A percentile compares a stretch with the other conserved stretches of the same genome.
These are phyloP conservation scores for Theonella swinhoei DNA, from an alignment of 37 sponge, comb jelly and placozoan species.

Conservation along the genomic window DNA sequence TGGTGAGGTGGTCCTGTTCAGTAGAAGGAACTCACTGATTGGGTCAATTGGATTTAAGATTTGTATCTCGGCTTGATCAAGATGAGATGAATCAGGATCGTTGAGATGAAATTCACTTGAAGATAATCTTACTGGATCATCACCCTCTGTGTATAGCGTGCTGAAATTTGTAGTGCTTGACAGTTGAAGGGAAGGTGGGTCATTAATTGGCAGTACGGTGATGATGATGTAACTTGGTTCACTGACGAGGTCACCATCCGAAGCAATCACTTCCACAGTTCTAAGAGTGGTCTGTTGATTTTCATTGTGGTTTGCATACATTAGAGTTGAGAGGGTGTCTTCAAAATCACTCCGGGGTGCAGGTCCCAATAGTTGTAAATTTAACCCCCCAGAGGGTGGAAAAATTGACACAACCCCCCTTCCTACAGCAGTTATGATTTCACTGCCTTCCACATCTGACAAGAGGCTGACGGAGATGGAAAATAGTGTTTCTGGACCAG, in stretches of 20 bases:
- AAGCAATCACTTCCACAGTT: slow-evolving; percentile 48
- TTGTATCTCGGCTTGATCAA: slow-evolving; percentile 1
- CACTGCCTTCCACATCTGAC: slow-evolving; percentile 41
- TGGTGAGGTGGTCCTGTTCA: neutral
- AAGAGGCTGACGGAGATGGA: slow-evolving; percentile 32
- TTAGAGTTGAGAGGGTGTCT: slow-evolving; percentile 13
- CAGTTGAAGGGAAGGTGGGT: slow-evolving; percentile 59
- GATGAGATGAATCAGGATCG: slow-evolving; percentile 58
- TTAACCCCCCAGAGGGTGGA: slow-evolving; percentile 32
- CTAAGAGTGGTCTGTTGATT: slow-evolving; percentile 23
- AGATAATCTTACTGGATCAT: slow-evolving; percentile 13
- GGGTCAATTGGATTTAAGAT: slow-evolving; percentile 5
- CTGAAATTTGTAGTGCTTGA: slow-evolving; percentile 6
- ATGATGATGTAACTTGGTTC: slow-evolving; percentile 30
- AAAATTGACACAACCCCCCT: slow-evolving; percentile 20
- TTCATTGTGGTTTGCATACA: slow-evolving; percentile 48
- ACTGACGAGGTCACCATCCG: slow-evolving; percentile 57
- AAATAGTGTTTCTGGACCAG: slow-evolving; percentile 24
- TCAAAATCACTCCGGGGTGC: slow-evolving; percentile 39
- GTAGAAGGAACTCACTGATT: slow-evolving; percentile 12
- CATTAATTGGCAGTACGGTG: slow-evolving; percentile 53
- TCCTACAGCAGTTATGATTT: slow-evolving; percentile 24
- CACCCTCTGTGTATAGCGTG: slow-evolving; percentile 35
- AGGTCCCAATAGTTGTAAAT: slow-evolving; percentile 31
- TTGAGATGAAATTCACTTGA: slow-evolving; percentile 2